Evolutionary conservation across 2,888 invertebrate genomes (phyloP), one percentile per base, ranked within the genome.

Genomic region (Stenichneumon culpator): DNA sequence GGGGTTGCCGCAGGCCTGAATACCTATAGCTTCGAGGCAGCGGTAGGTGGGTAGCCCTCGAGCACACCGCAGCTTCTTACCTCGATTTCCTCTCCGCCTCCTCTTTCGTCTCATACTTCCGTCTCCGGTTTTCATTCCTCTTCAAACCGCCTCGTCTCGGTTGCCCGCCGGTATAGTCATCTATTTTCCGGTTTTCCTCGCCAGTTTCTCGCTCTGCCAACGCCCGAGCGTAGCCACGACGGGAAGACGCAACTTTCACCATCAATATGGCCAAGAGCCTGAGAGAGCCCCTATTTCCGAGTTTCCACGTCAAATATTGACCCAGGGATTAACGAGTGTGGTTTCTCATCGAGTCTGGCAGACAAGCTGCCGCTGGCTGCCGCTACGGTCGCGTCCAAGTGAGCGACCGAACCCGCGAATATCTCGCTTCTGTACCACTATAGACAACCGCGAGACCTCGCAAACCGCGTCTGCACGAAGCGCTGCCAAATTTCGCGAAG

Each of bases 301-400:
- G 79, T 82, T 79, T 79, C 52, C 82, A 79, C 75, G 75, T 85
- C 82, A 82, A 85, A 85, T 85, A 85, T 85, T 82, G 82, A 85
- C 85, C 75, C 79, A 80, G 63, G 79, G 79, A 85, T 85, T 72
- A 75, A 75, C 75, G 82, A 79, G 79, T 80, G 85, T 82, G 82
- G 82, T 79, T 77, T 85, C 63, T 63, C 78, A 83, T 74, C 44
- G 80, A 84, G 77, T 63, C 80, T 87, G 47, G 69, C 78, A 78
- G 83, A 78, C 73, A 50, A 63, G 78, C 83, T 74, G 68, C 65
- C 47, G 36, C 79, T 57, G 54, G 80, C 83, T 74, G 68, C 65
- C 36, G 36, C 79, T 57, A 19, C 73, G 4, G 65, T 50, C 57
- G 63, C 81, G 69, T 68, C 39, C 60, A 39, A 57, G 57, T 32